Base-by-base conservation (phyloP, 2,113 vertebrate genomes). In the Upupa epops region DNA sequence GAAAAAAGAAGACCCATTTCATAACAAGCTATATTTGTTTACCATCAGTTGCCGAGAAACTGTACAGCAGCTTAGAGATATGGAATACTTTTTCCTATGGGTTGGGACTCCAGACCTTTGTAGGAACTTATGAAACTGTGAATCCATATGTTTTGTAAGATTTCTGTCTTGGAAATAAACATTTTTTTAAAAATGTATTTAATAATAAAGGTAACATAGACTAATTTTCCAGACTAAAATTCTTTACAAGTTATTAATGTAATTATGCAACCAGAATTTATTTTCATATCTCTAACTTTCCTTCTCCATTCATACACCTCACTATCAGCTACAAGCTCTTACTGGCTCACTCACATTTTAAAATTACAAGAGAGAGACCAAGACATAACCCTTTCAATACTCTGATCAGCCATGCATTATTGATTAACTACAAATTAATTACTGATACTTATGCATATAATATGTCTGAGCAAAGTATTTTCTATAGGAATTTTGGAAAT, bases 401-500 rank as follows among this genome's bases (percentile, higher is more conserved):
- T 9, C 17, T 92, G 92, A 96, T 96, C 95, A 96, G 94, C 93
- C 74, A 49, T 69, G 65, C 95, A 94, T 95, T 96, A 96, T 93
- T 96, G 97, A 95, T 71, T 96, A 97, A 96, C 71, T 34, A 24
- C 83, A 97, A 96, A 96, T 97, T 96, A 96, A 96, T 96, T 97
- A 97, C 83, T 95, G 83, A 92, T 97, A 78, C 76, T 96, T 95
- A 94, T 93, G 92, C 91, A 96, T 95, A 93, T 74, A 95, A 95
- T 89, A 96, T 91, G 96, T 88, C 92, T 95, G 88, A 96, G 93
- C 89, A 96, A 84, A 95, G 83, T 93, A 92, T 95, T 93, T 94
- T 95, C 96, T 95, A 20, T 31, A 94, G 79, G 73, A 96, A 46
- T 92, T 96, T 92, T 92, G 92, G 91, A 97, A 97, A 96, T 86